Base-by-base conservation (phyloP, 2,888 invertebrate genomes). In the Drosophila paramelanica region DNA sequence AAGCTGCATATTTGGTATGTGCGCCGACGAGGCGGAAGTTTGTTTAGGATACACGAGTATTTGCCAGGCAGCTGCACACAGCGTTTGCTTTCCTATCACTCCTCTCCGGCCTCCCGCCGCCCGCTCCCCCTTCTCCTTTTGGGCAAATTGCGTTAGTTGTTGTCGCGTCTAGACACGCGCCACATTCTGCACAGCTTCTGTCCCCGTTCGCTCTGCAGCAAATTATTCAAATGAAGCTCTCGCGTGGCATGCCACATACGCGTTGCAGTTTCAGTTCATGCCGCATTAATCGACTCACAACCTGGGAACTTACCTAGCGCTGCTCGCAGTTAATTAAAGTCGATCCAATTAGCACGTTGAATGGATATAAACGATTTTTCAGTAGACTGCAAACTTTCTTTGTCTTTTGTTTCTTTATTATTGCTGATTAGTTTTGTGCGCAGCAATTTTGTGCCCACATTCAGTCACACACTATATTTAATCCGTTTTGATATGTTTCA, bases 21-120 rank as follows among this genome's bases (percentile, higher is more conserved):
- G 62, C 72, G 55, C 58, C 72, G 66, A 53, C 58, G 59, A 72
- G 82, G 80, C 82, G 82, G 82, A 82, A 82, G 85, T 82, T 82
- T 82, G 80, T 82, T 82, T 85, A 85, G 82, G 85, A 82, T 82
- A 60, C 61, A 46, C 61, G 73, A 70, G 31, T 66, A 81, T 81
- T 79, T 75, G 74, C 78, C 66, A 55, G 36, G 47, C 69, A 61
- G 60, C 67, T 69, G 67, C 59, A 67, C 49, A 50, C 67, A 67
- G 52, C 67, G 8, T 20, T 55, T 46, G 43, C 43, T 49, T 56
- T 43, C 31, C 43, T 51, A 36, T 36, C 31, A 33, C 45, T 11
- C 27, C 20, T 8, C 14, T 3, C 6, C 14, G 2, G 2, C 17
- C 23, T 5, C 8, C 20, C 33, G 5, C 41, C n/a, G n/a, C n/a